Evolutionary conservation across 2,797 vertebrate species (phyloP), one percentile per base, ranked within the genome.

Genomic region (Epinephelus malabaricus): DNA sequence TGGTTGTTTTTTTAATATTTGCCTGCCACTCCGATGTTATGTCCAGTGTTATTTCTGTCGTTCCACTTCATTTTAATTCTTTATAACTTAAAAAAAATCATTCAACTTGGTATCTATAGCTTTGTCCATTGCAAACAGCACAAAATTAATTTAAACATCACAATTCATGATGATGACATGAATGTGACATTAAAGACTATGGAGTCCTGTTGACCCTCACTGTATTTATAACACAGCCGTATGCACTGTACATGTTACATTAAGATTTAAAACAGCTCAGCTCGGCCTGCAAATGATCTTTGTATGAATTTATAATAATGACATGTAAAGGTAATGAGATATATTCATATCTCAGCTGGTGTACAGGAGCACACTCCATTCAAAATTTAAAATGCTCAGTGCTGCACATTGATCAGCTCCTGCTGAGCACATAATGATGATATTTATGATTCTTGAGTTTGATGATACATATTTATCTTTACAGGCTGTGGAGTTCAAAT

Each of bases 291-390:
- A 68, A 19, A 78, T 78, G 27, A 51, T 80, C 7, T 40, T 53
- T 56, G 55, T 49, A 23, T 75, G 46, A 54, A 17, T 15, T 65
- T 40, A 73, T 47, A 19, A 69, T 54, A 74, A 74, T 79, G 67
- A 9, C 9, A 51, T 67, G 54, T 25, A 53, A 79, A 69, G 25
- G 17, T 50, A 71, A 77, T 77, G 50, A 64, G n/a, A 12, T 56
- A 25, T 62, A 84, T 65, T 81, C 53, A 47, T 79, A 59, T 46
- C 4, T 47, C 25, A 60, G 12, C 14, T 49, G 47, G 19, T 9
- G 30, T 50, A 68, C 30, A 7, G 19, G 59, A 40, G 23, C 40
- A 59, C 65, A 40, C 25, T 55, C 11, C 50, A 8, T 15, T 53
- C 38, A 59, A 58, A 69, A 55, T 18, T 6, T 7, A 10, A 51